Evolutionary conservation across 2,113 vertebrate genomes (phyloP).

Genomic region (Alethe diademata): DNA sequence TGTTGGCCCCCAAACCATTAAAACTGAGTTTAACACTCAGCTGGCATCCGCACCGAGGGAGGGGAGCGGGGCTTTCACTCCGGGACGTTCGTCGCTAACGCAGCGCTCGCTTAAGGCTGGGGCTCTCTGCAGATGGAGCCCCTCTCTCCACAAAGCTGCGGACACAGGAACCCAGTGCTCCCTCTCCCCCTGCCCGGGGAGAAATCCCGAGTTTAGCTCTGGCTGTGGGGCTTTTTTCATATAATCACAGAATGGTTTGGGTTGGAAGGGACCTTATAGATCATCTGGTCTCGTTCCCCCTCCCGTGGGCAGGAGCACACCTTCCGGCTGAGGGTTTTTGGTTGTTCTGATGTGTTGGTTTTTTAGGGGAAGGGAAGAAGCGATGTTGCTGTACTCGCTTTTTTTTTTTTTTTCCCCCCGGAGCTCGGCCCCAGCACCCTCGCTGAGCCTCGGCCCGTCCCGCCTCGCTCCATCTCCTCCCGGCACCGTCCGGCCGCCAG

Average conservation of each 20-base stretch:
- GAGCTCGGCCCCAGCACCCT: no score
- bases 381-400: not conserved
- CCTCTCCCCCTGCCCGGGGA: not conserved
- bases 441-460: no score
- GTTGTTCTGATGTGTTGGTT: not conserved
- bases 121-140: not conserved
- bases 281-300: no score
- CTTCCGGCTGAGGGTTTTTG: not conserved
- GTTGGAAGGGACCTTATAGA: not conserved
- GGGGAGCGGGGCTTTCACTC: not conserved
- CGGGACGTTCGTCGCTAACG: fast-evolving
- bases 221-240: not conserved
- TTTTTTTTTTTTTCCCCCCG: no score
- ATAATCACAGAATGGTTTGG: no score
- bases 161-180: not conserved
- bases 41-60: not conserved
- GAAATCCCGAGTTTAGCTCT: not conserved
- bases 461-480: no score
- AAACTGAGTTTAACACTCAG: not conserved
- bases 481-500: not conserved
- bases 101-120: no score
- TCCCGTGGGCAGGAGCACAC: not conserved
- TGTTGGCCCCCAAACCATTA: not conserved
- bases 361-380: not conserved
- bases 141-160: not conserved